A percentile compares a stretch with the other conserved stretches of the same genome.
phyloP scores from a whole-genome alignment of 2,888 invertebrate genomes.

The Rugalucina vietnamica region DNA sequence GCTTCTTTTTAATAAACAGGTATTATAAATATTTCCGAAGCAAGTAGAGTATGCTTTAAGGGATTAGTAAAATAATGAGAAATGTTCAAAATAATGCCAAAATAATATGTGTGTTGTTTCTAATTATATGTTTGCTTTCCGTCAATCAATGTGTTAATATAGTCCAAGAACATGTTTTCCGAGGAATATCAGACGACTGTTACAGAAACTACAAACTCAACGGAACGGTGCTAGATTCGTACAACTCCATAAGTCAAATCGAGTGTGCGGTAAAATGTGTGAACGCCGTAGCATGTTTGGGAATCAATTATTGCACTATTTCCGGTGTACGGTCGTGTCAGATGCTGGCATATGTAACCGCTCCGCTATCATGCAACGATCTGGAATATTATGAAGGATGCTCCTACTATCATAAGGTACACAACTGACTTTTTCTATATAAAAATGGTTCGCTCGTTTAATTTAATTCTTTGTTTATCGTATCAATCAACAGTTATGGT shows the following conservation, averaged over 20 bases:
- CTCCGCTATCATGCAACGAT: background rate
- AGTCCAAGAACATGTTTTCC: background rate
- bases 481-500: too few relatives aligned
- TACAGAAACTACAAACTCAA: background rate
- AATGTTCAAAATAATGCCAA: too few relatives aligned
- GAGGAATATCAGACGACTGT: background rate
- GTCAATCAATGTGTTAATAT: too few relatives aligned
- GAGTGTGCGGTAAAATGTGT: background rate
- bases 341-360: background rate
- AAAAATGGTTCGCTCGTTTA: too few relatives aligned
- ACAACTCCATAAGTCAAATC: background rate
- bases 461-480: too few relatives aligned
- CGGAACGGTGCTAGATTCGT: background rate
- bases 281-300: background rate
- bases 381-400: background rate
- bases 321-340: background rate
- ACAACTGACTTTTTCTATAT: too few relatives aligned
- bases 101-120: too few relatives aligned
- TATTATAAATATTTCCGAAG: too few relatives aligned
- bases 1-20: too few relatives aligned
- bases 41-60: too few relatives aligned
- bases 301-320: background rate
- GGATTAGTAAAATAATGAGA: too few relatives aligned
- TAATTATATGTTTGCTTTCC: too few relatives aligned
- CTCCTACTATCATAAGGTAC: background rate